phyloP scores from a whole-genome alignment of 1,140 invertebrate species.

The Bombus waltoni region DNA sequence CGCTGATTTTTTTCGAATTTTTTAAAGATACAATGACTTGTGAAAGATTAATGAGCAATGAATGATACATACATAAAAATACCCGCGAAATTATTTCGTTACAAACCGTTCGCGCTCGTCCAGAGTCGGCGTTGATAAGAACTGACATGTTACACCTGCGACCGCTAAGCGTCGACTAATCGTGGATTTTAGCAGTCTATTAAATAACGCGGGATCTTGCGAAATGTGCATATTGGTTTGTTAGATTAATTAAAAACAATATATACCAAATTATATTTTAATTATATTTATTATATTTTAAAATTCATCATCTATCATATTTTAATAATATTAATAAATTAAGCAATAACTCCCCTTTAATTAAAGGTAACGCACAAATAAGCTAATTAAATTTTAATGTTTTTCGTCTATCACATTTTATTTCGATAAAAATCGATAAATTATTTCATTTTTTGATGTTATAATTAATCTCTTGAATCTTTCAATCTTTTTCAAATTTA shows the following conservation, averaged over 20 bases:
- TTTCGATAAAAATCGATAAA: not conserved
- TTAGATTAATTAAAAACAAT: not conserved
- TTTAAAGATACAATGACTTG: not conserved
- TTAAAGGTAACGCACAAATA: not conserved
- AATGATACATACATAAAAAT: slow-evolving; percentile 9
- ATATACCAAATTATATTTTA: not conserved
- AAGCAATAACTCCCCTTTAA: not conserved
- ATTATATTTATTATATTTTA: not conserved
- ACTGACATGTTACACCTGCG: slow-evolving; percentile 37
- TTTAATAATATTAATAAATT: not conserved
- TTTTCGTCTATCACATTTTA: not conserved
- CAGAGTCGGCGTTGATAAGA: slow-evolving; percentile 10
- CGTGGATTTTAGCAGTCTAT: slow-evolving; percentile 6
- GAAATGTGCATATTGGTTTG: not conserved
- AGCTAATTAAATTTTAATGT: not conserved
- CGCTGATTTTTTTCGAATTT: not conserved
- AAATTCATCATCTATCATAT: not conserved
- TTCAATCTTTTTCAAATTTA: not conserved
- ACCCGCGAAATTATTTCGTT: slow-evolving; percentile 9
- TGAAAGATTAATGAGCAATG: not conserved
- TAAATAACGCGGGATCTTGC: not conserved
- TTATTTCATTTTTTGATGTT: not conserved
- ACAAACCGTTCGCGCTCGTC: slow-evolving; percentile 20
- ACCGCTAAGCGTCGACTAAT: slow-evolving; percentile 23
- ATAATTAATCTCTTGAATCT: not conserved